Evolutionary conservation across 2,888 invertebrate species (phyloP).

Genomic region (Sphaeridia pumilis): DNA sequence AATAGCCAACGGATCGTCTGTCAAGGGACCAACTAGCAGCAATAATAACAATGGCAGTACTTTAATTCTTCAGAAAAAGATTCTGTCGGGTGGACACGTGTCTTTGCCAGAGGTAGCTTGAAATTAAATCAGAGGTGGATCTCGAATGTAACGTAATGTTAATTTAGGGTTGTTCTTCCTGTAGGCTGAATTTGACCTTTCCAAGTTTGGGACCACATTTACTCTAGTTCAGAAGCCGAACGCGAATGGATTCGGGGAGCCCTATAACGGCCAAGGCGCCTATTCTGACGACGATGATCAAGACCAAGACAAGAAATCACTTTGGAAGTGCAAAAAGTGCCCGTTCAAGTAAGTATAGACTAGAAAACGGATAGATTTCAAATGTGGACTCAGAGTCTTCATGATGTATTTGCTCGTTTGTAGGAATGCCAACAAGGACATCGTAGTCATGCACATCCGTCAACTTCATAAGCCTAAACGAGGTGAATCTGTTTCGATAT

Average conservation of each 20-base stretch:
- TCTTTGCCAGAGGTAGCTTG: conserved; percentile 9
- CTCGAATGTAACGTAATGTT: background rate
- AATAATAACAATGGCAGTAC: conserved; percentile 4
- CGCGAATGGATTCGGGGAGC: background rate
- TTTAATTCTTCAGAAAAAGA: conserved; percentile 28
- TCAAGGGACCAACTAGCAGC: too few species aligned
- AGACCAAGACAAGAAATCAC: conserved; percentile 23
- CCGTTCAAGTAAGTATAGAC: conserved; percentile 59
- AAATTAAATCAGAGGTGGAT: background rate
- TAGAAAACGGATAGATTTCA: too few species aligned
- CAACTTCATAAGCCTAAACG: conserved; percentile 46
- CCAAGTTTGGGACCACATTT: background rate
- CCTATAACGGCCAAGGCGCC: background rate
- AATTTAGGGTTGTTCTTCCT: too few species aligned
- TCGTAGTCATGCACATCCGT: conserved; percentile 55
- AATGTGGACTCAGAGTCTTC: background rate
- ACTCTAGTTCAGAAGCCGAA: background rate
- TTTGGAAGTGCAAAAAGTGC: conserved; percentile 85
- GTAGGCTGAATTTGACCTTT: background rate
- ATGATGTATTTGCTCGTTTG: too few species aligned
- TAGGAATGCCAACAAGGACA: conserved; percentile 53
- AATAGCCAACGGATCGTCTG: background rate
- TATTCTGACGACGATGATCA: background rate
- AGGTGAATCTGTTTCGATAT: conserved; percentile 28
- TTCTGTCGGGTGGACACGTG: conserved; percentile 27